Percentiles rank a stretch among this genome's conserved stretches.
These are phyloP conservation scores for Smutsia temminckii DNA, from an alignment of 2,797 vertebrate genomes.

Conservation along the genomic window DNA sequence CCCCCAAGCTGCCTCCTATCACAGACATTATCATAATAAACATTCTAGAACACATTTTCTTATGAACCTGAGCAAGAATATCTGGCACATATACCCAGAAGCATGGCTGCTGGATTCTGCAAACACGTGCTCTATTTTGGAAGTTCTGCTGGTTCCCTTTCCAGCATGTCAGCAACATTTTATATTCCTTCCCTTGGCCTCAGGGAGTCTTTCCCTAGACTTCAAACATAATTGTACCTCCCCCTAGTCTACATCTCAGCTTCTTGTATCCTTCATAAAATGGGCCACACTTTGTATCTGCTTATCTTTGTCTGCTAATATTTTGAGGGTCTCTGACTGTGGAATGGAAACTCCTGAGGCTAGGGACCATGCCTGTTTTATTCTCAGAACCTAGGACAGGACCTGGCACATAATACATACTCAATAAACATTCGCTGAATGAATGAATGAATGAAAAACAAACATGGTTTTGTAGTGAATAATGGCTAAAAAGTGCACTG, in stretches of 20 bases:
- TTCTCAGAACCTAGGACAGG: not conserved
- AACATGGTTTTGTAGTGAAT: not conserved
- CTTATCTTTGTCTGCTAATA: not conserved
- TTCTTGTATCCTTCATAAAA: conserved; percentile 10
- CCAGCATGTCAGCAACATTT: not conserved
- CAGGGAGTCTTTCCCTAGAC: not conserved
- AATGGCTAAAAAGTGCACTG: not conserved
- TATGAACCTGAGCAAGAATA: not conserved
- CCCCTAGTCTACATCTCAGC: not conserved
- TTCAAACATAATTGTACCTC: not conserved
- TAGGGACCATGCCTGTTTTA: not conserved
- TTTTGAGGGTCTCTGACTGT: not conserved
- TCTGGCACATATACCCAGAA: not conserved
- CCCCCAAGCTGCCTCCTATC: not conserved
- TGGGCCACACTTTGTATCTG: not conserved
- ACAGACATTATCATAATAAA: not conserved
- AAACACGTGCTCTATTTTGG: not conserved
- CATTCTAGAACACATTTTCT: not conserved
- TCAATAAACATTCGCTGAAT: not conserved
- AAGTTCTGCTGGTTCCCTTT: not conserved
- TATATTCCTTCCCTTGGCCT: not conserved
- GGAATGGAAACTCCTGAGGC: not conserved
- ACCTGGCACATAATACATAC: not conserved
- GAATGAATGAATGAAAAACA: not conserved
- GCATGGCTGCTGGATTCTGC: not conserved